A percentile compares a stretch with the other conserved stretches of the same genome.
Conservation (phyloP, 2,113 vertebrate species). For the Hiodon tergisus region DNA sequence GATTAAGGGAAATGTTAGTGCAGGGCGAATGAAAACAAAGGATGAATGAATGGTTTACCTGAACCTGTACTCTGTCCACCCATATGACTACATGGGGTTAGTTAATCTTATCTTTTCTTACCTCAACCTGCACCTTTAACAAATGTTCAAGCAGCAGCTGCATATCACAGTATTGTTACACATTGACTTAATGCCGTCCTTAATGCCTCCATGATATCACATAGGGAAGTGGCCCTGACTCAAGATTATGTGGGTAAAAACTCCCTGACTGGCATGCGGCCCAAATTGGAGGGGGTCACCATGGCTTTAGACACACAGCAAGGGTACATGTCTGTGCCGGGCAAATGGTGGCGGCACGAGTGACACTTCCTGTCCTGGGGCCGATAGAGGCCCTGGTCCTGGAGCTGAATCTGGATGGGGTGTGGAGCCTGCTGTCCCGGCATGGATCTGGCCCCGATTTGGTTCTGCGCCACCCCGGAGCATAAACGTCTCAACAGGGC, state of each 20-base stretch:
- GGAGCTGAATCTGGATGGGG: constrained; percentile 56
- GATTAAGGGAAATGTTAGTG: no score
- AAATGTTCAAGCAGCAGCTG: no score
- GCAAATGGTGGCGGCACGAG: not conserved
- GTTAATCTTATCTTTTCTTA: no score
- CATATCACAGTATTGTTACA: no score
- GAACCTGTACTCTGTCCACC: no score
- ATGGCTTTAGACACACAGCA: constrained; percentile 41
- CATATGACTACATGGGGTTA: no score
- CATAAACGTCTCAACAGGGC: constrained; percentile 30
- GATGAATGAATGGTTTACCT: no score
- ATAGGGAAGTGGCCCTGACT: not conserved
- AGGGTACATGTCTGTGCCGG: not conserved
- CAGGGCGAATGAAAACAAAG: no score
- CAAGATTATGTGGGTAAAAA: constrained; percentile 29
- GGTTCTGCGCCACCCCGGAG: constrained; percentile 27
- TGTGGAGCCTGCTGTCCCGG: not conserved
- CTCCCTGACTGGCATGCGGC: constrained; percentile 1
- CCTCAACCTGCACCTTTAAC: no score
- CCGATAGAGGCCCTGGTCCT: constrained; percentile 29
- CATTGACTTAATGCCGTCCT: no score
- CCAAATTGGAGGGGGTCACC: not conserved
- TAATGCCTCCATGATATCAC: no score
- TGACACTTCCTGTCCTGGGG: constrained; percentile 1
- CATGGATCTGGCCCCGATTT: constrained; percentile 30